These are phyloP conservation scores for Bombus confusus DNA, from an alignment of 1,140 invertebrate genomes.

Conservation along the genomic window DNA sequence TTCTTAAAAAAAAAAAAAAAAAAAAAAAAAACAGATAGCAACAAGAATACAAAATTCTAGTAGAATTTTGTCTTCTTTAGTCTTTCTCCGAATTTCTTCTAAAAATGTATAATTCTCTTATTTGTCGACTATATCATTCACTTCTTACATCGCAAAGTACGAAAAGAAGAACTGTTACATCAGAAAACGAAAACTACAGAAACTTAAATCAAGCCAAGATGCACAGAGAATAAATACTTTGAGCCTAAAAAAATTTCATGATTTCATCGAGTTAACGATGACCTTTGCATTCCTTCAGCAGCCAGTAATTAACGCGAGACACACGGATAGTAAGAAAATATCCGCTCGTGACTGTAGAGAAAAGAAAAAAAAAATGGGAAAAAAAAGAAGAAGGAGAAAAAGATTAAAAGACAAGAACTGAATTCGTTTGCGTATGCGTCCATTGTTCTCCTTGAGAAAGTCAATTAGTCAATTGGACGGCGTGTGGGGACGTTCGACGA, in stretches of 20 bases:
- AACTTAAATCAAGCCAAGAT: too few relatives aligned
- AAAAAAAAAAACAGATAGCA: too few relatives aligned
- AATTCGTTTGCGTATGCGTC: slow-evolving; percentile 42
- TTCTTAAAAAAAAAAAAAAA: too few relatives aligned
- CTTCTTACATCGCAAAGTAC: too few relatives aligned
- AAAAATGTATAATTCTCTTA: not conserved
- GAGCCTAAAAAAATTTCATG: not conserved
- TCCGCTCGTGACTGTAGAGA: not conserved
- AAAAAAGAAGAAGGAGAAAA: not conserved
- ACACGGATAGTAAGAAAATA: not conserved
- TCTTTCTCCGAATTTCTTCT: too few relatives aligned
- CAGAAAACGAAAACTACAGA: not conserved
- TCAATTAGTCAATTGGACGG: slow-evolving; percentile 50
- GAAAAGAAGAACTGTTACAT: not conserved
- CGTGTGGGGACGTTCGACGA: slow-evolving; percentile 2
- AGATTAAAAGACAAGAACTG: not conserved
- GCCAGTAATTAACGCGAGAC: not conserved
- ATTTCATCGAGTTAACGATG: slow-evolving; percentile 4
- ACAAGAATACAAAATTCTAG: too few relatives aligned
- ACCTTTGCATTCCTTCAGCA: not conserved
- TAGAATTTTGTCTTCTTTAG: too few relatives aligned
- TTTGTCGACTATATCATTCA: not conserved
- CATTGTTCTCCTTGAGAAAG: slow-evolving; percentile 46
- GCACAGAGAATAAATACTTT: too few relatives aligned
- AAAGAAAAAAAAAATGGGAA: not conserved